These are phyloP conservation scores for Leptobrachium ailaonicum DNA, from an alignment of 2,113 vertebrate species.

Conservation along the genomic window DNA sequence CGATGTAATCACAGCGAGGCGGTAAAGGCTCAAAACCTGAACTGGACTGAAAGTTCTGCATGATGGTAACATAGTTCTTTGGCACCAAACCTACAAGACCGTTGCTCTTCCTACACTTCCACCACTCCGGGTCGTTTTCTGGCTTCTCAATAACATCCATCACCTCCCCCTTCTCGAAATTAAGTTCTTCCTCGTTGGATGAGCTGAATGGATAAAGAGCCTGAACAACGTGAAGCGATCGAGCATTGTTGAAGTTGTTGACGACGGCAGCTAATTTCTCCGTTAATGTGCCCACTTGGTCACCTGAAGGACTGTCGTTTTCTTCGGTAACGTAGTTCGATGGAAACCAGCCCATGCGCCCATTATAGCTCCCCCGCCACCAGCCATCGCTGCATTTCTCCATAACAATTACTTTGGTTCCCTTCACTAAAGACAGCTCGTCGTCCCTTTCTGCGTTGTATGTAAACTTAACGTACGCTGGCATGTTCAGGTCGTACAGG, in stretches of 20 bases:
- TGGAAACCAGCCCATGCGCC: conserved; percentile 86
- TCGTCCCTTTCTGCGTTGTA: conserved; percentile 88
- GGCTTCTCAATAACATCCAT: conserved; percentile 92
- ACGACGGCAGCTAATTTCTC: conserved; percentile 83
- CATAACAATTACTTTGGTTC: conserved; percentile 87
- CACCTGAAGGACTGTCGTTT: conserved; percentile 75
- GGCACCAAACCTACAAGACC: conserved; percentile 85
- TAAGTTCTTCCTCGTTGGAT: conserved; percentile 86
- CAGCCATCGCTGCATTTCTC: conserved; percentile 92
- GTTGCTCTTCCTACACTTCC: conserved; percentile 88
- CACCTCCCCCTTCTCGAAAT: conserved; percentile 86
- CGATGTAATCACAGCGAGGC: conserved; percentile 84
- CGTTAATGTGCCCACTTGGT: conserved; percentile 75
- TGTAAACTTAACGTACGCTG: conserved; percentile 87
- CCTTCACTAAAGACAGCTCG: conserved; percentile 85
- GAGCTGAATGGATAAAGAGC: conserved; percentile 89
- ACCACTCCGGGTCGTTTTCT: conserved; percentile 91
- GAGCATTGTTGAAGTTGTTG: conserved; percentile 74
- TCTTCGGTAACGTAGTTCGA: conserved; percentile 92
- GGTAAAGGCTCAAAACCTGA: conserved; percentile 77
- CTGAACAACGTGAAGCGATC: conserved; percentile 83
- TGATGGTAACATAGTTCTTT: conserved; percentile 87
- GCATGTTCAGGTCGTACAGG: conserved; percentile 86
- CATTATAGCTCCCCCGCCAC: conserved; percentile 87
- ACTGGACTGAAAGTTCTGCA: conserved; percentile 73